Evolutionary conservation across 2,888 invertebrate genomes (phyloP).

Genomic region (Himalopsyche japonica): DNA sequence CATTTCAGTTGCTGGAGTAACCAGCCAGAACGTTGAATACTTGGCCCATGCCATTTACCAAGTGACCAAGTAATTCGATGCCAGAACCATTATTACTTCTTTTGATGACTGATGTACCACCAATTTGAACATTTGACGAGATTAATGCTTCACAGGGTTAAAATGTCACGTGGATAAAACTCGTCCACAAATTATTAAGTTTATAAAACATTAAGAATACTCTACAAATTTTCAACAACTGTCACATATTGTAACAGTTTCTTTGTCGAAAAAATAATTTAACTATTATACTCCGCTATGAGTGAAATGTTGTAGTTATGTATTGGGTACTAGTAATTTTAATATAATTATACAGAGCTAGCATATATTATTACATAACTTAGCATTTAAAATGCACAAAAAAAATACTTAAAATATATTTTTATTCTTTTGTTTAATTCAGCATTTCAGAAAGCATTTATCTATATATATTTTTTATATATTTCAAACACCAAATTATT

Average conservation of each 20-base stretch:
- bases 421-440: neutral
- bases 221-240: neutral
- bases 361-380: neutral
- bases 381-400: neutral
- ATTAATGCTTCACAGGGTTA: neutral
- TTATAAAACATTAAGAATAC: neutral
- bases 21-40: conserved; percentile 92
- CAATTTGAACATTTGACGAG: neutral
- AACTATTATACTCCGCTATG: neutral
- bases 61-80: conserved; percentile 74
- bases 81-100: neutral
- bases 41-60: conserved; percentile 91
- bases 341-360: neutral
- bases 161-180: neutral
- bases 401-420: neutral
- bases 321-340: neutral
- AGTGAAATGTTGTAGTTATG: no score
- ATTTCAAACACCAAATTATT: neutral
- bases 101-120: neutral
- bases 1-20: conserved; percentile 96
- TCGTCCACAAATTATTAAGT: neutral
- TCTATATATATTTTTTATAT: neutral
- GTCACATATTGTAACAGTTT: neutral
- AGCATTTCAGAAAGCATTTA: neutral
- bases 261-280: neutral